Conservation (phyloP, 2,888 invertebrate species). For the Andrena haemorrhoa region DNA sequence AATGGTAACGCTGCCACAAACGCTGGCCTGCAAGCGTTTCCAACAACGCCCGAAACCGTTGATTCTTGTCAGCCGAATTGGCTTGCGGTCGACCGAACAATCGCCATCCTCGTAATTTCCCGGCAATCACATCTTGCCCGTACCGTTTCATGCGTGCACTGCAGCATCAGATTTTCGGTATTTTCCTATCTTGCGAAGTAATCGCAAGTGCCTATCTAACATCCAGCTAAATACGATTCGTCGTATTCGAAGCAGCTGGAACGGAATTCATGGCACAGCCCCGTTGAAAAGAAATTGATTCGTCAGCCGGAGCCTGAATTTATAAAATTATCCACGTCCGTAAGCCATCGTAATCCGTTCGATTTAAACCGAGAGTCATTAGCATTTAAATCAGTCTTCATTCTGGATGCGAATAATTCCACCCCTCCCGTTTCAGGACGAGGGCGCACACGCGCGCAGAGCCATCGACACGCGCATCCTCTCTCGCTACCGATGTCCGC, state of each 20-base stretch:
- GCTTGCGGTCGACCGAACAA: conserved; percentile 60
- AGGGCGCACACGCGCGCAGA: neutral
- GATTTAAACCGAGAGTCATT: conserved; percentile 37
- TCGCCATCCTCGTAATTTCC: conserved; percentile 54
- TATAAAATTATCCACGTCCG: conserved; percentile 17
- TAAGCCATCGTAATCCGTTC: conserved; percentile 38
- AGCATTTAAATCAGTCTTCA: conserved; percentile 47
- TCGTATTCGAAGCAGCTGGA: neutral
- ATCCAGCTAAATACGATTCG: neutral
- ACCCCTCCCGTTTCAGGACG: conserved; percentile 8
- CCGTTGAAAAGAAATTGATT: neutral
- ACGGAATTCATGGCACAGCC: neutral
- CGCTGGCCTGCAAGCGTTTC: neutral
- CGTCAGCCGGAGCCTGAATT: neutral
- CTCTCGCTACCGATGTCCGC: neutral
- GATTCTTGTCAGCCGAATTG: conserved; percentile 60
- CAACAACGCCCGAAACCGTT: conserved; percentile 35
- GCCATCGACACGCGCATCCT: conserved; percentile 2
- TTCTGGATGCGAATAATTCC: conserved; percentile 30
- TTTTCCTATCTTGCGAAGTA: neutral
- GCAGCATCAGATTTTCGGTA: no score
- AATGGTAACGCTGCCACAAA: conserved; percentile 48
- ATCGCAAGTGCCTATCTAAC: neutral
- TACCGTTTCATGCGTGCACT: neutral
- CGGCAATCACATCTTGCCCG: conserved; percentile 47